Evolutionary conservation across 2,797 vertebrate species (phyloP).

Genomic region (Eulemur albifrons): DNA sequence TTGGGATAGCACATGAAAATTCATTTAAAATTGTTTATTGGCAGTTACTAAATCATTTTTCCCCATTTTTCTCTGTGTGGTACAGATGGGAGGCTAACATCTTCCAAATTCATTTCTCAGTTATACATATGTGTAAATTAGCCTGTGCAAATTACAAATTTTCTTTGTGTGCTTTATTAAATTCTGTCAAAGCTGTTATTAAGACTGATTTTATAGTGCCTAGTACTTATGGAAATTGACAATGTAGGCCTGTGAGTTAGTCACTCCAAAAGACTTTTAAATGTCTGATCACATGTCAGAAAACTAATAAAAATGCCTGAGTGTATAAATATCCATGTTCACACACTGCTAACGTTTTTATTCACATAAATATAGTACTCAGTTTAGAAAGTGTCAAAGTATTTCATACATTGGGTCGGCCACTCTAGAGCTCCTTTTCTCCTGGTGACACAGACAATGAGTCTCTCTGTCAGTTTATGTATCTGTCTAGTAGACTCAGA

Average conservation of each 20-base stretch:
- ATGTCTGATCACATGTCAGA: constrained; percentile 45
- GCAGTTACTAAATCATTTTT: constrained; percentile 62
- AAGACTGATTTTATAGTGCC: constrained; percentile 62
- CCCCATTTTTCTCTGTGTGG: constrained; percentile 46
- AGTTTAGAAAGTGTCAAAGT: not conserved
- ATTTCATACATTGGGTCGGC: not conserved
- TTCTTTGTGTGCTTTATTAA: constrained; percentile 59
- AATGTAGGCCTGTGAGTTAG: constrained; percentile 24
- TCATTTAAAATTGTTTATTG: constrained; percentile 66
- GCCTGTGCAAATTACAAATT: constrained; percentile 63
- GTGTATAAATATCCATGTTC: not conserved
- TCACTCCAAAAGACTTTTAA: constrained; percentile 20
- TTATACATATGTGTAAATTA: constrained; percentile 64
- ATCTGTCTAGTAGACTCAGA: not conserved
- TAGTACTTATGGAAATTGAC: constrained; percentile 39
- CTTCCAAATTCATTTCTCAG: constrained; percentile 67
- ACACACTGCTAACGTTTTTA: not conserved
- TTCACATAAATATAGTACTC: not conserved
- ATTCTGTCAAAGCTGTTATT: constrained; percentile 65
- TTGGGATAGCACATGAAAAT: constrained; percentile 52
- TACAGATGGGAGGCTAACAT: constrained; percentile 67
- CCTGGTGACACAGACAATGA: not conserved
- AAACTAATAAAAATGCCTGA: constrained; percentile 42
- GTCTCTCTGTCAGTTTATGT: not conserved
- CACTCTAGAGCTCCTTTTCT: not conserved